Conservation (phyloP, 2,888 invertebrate genomes). For the Hecatera dysodea region DNA sequence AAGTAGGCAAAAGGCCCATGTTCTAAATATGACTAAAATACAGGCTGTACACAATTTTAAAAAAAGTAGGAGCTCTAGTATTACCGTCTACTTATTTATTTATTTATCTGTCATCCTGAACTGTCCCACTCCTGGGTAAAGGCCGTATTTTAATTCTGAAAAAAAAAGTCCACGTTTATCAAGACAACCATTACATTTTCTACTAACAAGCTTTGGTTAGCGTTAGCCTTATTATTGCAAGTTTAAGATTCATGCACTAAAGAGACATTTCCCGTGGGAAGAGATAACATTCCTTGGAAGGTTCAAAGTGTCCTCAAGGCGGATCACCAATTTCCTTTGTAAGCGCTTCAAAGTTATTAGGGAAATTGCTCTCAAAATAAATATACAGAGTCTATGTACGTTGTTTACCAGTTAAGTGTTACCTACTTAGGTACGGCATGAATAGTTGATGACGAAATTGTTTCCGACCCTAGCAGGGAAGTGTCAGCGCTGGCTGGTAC, state of each 20-base stretch:
- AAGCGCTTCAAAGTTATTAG: slow-evolving; percentile 78
- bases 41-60: too few relatives aligned
- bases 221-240: slow-evolving; percentile 54
- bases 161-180: slow-evolving; percentile 1
- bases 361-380: slow-evolving; percentile 81
- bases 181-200: slow-evolving; percentile 10
- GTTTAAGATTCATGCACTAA: slow-evolving; percentile 57
- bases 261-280: slow-evolving; percentile 67
- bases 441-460: slow-evolving; percentile 77
- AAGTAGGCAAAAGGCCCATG: too few relatives aligned
- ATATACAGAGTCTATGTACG: slow-evolving; percentile 71
- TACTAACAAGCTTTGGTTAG: slow-evolving; percentile 35
- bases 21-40: too few relatives aligned
- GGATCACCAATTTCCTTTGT: slow-evolving; percentile 80
- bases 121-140: too few relatives aligned
- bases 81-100: too few relatives aligned
- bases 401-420: slow-evolving; percentile 68
- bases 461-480: slow-evolving; percentile 68
- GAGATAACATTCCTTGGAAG: slow-evolving; percentile 70
- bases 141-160: too few relatives aligned
- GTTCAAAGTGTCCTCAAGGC: slow-evolving; percentile 76
- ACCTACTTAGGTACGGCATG: slow-evolving; percentile 68
- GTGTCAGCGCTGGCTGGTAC: slow-evolving; percentile 65
- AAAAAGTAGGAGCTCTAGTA: too few relatives aligned
- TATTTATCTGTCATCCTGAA: too few relatives aligned